Percentiles rank a stretch among this genome's conserved stretches.
phyloP scores from a whole-genome alignment of 1,140 invertebrate species.

The Eupristina koningsbergeri region DNA sequence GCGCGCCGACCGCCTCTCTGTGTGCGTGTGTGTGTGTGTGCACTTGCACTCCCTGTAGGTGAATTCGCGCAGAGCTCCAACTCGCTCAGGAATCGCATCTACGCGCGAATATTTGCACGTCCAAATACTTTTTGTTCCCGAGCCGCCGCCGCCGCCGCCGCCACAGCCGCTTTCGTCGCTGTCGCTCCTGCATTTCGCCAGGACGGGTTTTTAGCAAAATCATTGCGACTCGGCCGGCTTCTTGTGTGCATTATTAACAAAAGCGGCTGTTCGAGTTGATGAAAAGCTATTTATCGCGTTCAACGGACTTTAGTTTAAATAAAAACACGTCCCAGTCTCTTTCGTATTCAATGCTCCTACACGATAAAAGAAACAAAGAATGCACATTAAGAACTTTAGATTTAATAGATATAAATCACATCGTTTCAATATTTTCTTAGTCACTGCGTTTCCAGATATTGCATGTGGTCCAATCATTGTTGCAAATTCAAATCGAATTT shows the following conservation, averaged over 20 bases:
- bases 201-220: conserved; percentile 23
- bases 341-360: neutral
- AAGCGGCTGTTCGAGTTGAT: conserved; percentile 6
- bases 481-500: too few species aligned
- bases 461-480: too few species aligned
- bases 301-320: neutral
- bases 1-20: too few species aligned
- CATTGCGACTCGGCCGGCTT: neutral
- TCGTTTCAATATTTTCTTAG: neutral
- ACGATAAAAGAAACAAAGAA: neutral
- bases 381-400: neutral
- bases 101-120: conserved; percentile 43
- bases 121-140: neutral
- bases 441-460: neutral
- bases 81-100: conserved; percentile 19
- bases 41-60: neutral
- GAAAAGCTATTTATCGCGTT: conserved; percentile 9
- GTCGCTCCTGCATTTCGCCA: conserved; percentile 18
- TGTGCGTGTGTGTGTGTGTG: neutral
- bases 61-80: too few species aligned
- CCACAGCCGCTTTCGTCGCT: neutral
- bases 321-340: neutral
- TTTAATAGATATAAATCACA: neutral
- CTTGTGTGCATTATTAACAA: conserved; percentile 6
- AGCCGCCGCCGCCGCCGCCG: too few species aligned